Percentiles rank a stretch among this genome's conserved stretches.
phyloP scores from a whole-genome alignment of 2,797 vertebrate species.

The Rhynchotus rufescens region DNA sequence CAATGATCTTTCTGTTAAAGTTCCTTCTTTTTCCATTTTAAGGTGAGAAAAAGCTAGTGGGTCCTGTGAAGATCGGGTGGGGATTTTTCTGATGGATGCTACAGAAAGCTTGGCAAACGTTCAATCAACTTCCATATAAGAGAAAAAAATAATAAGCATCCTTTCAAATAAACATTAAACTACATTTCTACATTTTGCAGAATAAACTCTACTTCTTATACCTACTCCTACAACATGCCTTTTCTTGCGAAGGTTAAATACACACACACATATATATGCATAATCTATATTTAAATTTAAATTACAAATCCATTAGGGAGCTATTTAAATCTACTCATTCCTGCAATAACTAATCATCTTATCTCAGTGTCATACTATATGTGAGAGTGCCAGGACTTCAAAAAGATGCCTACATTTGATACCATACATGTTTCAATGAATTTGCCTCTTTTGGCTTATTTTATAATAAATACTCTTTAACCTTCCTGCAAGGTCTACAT shows the following conservation, averaged over 20 bases:
- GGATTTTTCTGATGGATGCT: slow-evolving; percentile 65
- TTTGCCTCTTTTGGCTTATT: slow-evolving; percentile 24
- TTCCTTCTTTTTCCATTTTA: slow-evolving; percentile 79
- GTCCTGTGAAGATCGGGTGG: slow-evolving; percentile 6
- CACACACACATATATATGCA: neutral
- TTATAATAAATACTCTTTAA: slow-evolving; percentile 27
- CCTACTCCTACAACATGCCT: neutral
- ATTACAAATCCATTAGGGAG: slow-evolving; percentile 9
- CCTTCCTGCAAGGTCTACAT: slow-evolving; percentile 31
- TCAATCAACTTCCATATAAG: slow-evolving; percentile 63
- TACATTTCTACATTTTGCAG: slow-evolving; percentile 30
- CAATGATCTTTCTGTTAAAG: slow-evolving; percentile 77
- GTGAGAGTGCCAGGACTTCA: slow-evolving; percentile 45
- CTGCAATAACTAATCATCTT: slow-evolving; percentile 40
- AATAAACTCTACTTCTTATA: slow-evolving; percentile 54
- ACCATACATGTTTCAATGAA: neutral
- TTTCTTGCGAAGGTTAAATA: slow-evolving; percentile 34
- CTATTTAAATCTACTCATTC: slow-evolving; percentile 20
- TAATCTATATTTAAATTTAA: slow-evolving; percentile 15
- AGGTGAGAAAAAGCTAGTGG: slow-evolving; percentile 63
- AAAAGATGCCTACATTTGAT: slow-evolving; percentile 28
- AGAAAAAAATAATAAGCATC: slow-evolving; percentile 27
- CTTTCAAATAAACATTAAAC: slow-evolving; percentile 57
- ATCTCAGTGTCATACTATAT: neutral
- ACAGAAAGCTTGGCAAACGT: slow-evolving; percentile 71